A percentile compares a stretch with the other conserved stretches of the same genome.
Conservation (phyloP, 2,113 vertebrate genomes). For the Mionectes macconnelli region DNA sequence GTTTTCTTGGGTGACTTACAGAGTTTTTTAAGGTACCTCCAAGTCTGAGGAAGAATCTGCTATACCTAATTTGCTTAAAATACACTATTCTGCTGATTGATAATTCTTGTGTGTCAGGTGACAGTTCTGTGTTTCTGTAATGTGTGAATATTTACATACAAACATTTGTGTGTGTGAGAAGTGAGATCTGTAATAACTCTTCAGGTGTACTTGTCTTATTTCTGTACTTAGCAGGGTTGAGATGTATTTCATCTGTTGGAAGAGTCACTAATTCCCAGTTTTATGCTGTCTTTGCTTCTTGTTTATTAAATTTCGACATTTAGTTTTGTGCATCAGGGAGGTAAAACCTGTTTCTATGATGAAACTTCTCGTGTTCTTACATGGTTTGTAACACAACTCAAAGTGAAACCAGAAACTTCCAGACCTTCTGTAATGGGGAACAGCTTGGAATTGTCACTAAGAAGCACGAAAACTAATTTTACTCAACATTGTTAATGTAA, state of each 20-base stretch:
- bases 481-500: not conserved
- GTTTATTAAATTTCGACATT: not conserved
- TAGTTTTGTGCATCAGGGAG: not conserved
- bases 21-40: not conserved
- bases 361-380: not conserved
- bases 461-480: not conserved
- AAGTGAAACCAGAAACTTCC: not conserved
- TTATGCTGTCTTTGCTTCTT: not conserved
- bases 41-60: not conserved
- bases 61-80: not conserved
- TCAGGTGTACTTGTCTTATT: not conserved
- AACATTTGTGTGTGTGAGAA: not conserved
- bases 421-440: not conserved
- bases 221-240: not conserved
- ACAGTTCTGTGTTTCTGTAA: not conserved
- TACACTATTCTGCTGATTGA: fast-evolving
- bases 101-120: not conserved
- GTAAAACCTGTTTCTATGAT: not conserved
- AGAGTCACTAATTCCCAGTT: not conserved
- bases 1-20: not conserved
- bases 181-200: not conserved
- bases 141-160: not conserved
- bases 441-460: not conserved
- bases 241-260: not conserved
- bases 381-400: not conserved